Evolutionary conservation across 2,113 vertebrate genomes (phyloP), one percentile per base, ranked within the genome.

Genomic region (Pituophis catenifer): DNA sequence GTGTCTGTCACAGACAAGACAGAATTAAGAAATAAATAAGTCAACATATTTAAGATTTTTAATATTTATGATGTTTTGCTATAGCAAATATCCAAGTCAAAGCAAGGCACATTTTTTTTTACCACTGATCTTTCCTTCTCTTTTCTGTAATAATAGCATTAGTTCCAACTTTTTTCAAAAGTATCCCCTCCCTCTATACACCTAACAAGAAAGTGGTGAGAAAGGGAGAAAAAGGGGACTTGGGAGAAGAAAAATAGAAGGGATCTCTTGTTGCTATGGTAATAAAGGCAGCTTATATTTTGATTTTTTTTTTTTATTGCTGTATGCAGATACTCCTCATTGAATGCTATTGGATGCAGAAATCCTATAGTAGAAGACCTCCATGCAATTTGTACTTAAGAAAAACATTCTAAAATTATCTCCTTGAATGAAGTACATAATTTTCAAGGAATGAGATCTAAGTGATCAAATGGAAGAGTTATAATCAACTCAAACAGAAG

Each of bases 231-330:
- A 70, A 70, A 7, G 29, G 65, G 23, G 5, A 1, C 29, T 33
- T 75, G 86, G 0, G 85, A 26, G 9, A 94, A 13, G 33, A 81
- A 1, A 92, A 93, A 54, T 86, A 24, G n/a, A 91, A 88, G 48
- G 26, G 52, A n/a, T 88, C 93, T 89, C 88, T 29, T 29, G 89
- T 95, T 95, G 93, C 96, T 95, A 92, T 93, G 29, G 93, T 75
- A 96, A 97, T 92, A 95, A 94, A 94, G 59, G 93, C 21, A 1
- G 62, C 26, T 93, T 89, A 0, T 57, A 89, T 92, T 93, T 53
- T 21, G 13, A 70, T n/a, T 75, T 26, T 94, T 92, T 94, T 92
- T 38, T 94, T 88, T 92, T 38, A 13, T 12, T 93, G 48, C 17
- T 92, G n/a, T 89, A 96, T 57, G 24, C 48, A 93, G 59, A 59